Conservation (phyloP, 2,113 vertebrate genomes). For the Sialia sialis region DNA sequence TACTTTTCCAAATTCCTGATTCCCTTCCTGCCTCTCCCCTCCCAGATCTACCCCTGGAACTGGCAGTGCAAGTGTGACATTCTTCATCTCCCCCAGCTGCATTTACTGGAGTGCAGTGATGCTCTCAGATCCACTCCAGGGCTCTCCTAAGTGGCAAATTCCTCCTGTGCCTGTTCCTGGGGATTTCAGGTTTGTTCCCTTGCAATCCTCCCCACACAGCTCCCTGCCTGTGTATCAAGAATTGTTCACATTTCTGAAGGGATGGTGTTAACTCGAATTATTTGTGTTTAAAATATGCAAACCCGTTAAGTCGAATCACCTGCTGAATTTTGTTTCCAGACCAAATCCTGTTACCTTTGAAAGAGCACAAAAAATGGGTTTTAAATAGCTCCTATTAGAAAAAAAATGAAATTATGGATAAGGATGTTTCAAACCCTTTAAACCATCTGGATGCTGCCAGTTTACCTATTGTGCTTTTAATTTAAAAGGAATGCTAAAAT, state of each 20-base stretch:
- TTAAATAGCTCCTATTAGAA: neutral
- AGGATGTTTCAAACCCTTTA: conserved; percentile 11
- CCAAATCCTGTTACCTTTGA: neutral
- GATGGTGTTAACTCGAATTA: neutral
- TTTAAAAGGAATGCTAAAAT: conserved; percentile 45
- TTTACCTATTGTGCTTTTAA: conserved; percentile 51
- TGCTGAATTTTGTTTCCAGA: neutral
- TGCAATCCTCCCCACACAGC: neutral
- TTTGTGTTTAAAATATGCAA: conserved; percentile 9
- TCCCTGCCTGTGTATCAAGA: neutral
- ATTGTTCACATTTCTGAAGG: neutral
- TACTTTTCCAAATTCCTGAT: neutral
- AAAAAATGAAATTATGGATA: neutral
- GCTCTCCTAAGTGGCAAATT: neutral
- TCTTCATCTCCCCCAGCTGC: neutral
- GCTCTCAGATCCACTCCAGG: neutral
- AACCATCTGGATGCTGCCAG: neutral
- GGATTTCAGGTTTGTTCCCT: neutral
- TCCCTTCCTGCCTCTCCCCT: neutral
- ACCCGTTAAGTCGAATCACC: neutral
- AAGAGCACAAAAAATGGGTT: neutral
- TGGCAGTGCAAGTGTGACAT: neutral
- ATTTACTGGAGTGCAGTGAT: fast-evolving
- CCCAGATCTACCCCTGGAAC: neutral
- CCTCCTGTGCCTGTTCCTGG: neutral